These are phyloP conservation scores for Cylindroiulus punctatus DNA, from an alignment of 2,888 invertebrate genomes.

Conservation along the genomic window DNA sequence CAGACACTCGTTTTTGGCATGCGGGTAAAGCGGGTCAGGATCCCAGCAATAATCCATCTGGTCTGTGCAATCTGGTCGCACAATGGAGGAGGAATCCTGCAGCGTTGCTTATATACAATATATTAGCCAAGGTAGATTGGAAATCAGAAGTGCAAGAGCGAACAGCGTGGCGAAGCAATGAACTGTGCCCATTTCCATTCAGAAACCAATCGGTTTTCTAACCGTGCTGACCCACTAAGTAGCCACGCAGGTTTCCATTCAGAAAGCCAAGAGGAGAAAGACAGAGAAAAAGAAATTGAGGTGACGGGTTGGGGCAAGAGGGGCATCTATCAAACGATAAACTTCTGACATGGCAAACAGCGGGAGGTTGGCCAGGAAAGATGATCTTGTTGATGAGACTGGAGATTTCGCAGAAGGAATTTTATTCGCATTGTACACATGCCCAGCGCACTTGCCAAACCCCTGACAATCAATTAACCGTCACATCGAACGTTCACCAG, in stretches of 20 bases:
- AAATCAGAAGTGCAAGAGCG: conserved; percentile 32
- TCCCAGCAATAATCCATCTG: conserved; percentile 17
- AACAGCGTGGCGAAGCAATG: conserved; percentile 24
- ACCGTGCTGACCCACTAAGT: conserved; percentile 37
- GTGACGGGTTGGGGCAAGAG: conserved; percentile 29
- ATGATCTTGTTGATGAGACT: conserved; percentile 38
- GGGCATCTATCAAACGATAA: conserved; percentile 42
- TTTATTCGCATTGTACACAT: conserved; percentile 23
- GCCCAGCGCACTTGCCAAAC: not conserved
- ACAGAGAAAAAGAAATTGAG: conserved; percentile 37
- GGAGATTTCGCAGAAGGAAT: not conserved
- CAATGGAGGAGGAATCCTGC: conserved; percentile 23
- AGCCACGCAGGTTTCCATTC: conserved; percentile 38
- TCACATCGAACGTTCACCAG: conserved; percentile 2
- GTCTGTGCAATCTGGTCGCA: not conserved
- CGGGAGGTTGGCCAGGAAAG: conserved; percentile 22
- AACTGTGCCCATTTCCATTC: conserved; percentile 34
- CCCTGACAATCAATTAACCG: conserved; percentile 31
- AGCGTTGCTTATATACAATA: conserved; percentile 34
- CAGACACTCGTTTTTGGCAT: not conserved
- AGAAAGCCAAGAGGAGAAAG: conserved; percentile 33
- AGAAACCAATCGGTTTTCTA: conserved; percentile 26
- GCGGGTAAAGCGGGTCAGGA: conserved; percentile 13
- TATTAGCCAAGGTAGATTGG: conserved; percentile 42
- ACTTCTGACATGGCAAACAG: conserved; percentile 34